These are phyloP conservation scores for Numenius phaeopus DNA, from an alignment of 2,797 vertebrate genomes.

Conservation along the genomic window DNA sequence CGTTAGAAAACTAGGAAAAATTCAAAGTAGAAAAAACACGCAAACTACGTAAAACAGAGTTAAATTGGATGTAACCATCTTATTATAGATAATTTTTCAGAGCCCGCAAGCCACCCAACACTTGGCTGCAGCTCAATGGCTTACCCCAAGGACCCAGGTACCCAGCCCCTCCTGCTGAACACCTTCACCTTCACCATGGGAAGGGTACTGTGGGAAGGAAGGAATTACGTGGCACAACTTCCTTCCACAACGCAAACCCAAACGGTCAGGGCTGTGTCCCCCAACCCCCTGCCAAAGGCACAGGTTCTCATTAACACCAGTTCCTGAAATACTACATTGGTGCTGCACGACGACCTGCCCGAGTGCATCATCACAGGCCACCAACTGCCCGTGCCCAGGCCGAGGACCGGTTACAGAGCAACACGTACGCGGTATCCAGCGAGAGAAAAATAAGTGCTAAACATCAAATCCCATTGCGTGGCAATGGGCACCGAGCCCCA, in stretches of 20 bases:
- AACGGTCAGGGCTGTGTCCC: neutral
- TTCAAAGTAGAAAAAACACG: neutral
- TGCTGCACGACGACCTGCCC: neutral
- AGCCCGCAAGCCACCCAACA: fast-evolving
- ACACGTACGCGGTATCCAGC: neutral
- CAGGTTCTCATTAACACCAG: fast-evolving
- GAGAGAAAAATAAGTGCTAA: neutral
- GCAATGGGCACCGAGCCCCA: neutral
- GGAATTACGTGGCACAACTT: neutral
- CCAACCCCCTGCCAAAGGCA: neutral
- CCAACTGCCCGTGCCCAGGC: neutral
- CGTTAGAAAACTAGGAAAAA: neutral
- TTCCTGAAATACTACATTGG: neutral
- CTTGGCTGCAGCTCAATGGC: neutral
- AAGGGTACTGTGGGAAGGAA: neutral
- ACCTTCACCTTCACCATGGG: neutral
- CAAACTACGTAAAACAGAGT: neutral
- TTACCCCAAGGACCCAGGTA: neutral
- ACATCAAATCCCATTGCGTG: neutral
- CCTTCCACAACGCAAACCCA: neutral
- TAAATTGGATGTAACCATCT: neutral
- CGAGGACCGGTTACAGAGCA: neutral
- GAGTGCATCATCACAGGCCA: neutral
- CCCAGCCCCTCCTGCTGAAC: neutral
- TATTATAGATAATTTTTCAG: neutral